Evolutionary conservation across 2,888 invertebrate species (phyloP), one percentile per base, ranked within the genome.

Genomic region (Drosophila gaucha): DNA sequence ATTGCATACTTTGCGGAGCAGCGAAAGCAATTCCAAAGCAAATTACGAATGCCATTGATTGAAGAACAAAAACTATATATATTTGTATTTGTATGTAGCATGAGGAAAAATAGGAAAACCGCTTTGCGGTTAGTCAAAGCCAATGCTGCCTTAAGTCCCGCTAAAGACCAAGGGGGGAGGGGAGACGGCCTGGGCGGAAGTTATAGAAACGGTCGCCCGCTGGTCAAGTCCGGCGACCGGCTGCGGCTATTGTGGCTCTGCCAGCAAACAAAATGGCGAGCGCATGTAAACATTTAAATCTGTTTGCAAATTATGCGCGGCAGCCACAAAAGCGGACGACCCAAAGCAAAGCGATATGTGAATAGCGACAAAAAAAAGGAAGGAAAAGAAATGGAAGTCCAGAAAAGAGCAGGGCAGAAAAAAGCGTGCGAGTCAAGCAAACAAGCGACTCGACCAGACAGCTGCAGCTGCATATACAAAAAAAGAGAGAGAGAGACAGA

Each of bases 251-350:
- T 74, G 75, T 55, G 75, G 49, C 51, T 20, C 43, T 30, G 58
- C 4, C 49, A 58, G 66, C 63, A 66, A 66, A 63, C 72, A 67
- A 70, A 77, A 84, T 67, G 75, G 72, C 66, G 54, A 65, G 56
- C 78, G 78, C 78, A 80, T 84, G 87, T 71, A 80, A 71, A 80
- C 78, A 80, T 80, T 79, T 78, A 84, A 82, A 80, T 84, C 78
- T 71, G 72, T 69, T 71, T 64, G 65, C 84, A 84, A 82, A 84
- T 84, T 84, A 86, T 86, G 87, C 80, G 77, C 55, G 66, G 58
- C 66, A 47, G 65, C 51, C 55, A 56, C 59, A 72, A 69, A 64
- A 50, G 52, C 58, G 44, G 49, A 44, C 43, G 38, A 41, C 10
- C 35, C 26, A 41, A 26, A 41, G 41, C 38, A 30, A 39, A 69